phyloP scores from a whole-genome alignment of 2,113 vertebrate genomes.

The Mustelus asterias region DNA sequence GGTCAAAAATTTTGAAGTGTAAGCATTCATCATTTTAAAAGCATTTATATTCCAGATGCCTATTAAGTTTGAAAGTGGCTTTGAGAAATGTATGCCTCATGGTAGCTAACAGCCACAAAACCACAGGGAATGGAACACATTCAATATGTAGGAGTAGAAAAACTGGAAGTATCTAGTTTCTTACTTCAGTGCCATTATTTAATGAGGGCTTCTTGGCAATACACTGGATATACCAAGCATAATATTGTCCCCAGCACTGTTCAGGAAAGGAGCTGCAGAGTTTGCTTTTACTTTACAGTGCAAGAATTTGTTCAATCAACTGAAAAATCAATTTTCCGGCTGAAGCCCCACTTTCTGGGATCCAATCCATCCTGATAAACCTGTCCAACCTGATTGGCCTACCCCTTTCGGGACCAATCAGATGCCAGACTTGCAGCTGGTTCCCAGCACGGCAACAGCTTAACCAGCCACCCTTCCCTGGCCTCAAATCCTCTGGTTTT shows the following conservation, averaged over 20 bases:
- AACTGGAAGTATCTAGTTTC: not conserved
- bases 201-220: not conserved
- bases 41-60: not conserved
- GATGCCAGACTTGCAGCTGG: not conserved
- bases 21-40: not conserved
- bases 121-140: not conserved
- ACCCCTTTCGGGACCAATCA: not conserved
- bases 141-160: not conserved
- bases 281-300: not conserved
- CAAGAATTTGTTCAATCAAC: conserved; percentile 6
- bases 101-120: not conserved
- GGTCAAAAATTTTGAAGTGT: not conserved
- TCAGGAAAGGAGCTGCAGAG: not conserved
- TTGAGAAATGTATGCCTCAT: not conserved
- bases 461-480: not conserved
- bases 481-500: not conserved
- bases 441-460: not conserved
- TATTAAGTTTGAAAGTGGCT: not conserved
- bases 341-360: not conserved
- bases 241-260: not conserved
- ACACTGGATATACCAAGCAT: not conserved
- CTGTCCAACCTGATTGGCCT: not conserved
- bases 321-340: not conserved
- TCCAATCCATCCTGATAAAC: not conserved
- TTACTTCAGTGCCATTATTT: not conserved